A percentile compares a stretch with the other conserved stretches of the same genome.
These are phyloP conservation scores for Stegastes partitus DNA, from an alignment of 2,113 vertebrate genomes.

Conservation along the genomic window DNA sequence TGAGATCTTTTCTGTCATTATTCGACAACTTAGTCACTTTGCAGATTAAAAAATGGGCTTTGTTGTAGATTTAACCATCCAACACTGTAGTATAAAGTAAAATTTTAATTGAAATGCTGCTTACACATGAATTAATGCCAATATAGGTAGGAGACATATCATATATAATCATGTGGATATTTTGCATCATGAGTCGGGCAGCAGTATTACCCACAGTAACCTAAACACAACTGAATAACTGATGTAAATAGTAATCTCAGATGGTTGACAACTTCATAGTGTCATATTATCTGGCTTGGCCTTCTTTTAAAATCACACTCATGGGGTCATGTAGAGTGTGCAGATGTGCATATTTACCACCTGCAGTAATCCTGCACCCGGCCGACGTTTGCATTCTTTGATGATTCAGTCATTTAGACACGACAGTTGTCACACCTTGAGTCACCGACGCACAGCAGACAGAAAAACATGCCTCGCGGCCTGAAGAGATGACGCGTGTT, in stretches of 20 bases:
- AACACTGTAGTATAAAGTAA: neutral
- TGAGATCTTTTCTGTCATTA: neutral
- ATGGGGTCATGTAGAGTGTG: no score
- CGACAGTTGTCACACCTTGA: slow-evolving; percentile 41
- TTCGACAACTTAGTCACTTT: neutral
- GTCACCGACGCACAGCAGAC: slow-evolving; percentile 27
- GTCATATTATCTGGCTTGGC: neutral
- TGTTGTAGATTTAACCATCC: neutral
- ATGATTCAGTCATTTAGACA: slow-evolving; percentile 28
- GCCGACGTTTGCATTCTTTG: slow-evolving; percentile 21
- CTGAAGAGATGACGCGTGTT: no score
- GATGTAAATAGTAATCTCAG: neutral
- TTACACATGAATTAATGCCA: neutral
- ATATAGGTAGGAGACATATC: neutral
- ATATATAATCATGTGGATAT: neutral
- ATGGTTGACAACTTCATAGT: neutral
- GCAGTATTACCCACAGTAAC: neutral
- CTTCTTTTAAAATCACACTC: neutral
- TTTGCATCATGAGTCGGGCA: neutral
- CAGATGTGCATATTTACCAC: neutral
- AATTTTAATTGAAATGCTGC: neutral
- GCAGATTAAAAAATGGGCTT: neutral
- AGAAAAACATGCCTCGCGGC: slow-evolving; percentile 38
- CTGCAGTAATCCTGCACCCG: neutral
- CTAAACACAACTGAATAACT: neutral